Conservation (phyloP, 1,140 invertebrate species). For the Uloborus diversus region DNA sequence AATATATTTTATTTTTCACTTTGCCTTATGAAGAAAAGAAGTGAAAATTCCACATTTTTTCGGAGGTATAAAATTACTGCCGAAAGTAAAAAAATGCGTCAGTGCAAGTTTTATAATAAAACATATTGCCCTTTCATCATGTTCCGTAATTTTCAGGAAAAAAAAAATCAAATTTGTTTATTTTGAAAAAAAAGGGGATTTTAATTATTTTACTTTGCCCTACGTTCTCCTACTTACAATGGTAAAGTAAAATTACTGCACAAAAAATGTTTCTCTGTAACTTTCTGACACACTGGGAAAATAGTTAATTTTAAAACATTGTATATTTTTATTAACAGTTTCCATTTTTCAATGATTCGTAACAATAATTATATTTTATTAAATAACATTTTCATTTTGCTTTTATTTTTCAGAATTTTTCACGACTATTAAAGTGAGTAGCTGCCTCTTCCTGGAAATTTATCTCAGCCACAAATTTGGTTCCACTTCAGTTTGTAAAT, state of each 20-base stretch:
- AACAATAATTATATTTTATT: background rate
- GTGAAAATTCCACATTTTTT: no score
- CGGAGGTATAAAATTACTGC: no score
- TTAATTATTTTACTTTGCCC: no score
- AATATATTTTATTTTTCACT: no score
- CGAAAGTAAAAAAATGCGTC: no score
- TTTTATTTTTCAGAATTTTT: constrained; percentile 13
- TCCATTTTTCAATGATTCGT: background rate
- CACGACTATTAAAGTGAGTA: constrained; percentile 33
- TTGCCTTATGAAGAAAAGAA: no score
- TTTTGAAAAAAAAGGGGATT: no score
- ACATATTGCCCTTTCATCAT: no score
- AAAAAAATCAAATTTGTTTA: no score
- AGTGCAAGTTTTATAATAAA: no score
- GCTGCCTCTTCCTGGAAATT: constrained; percentile 20
- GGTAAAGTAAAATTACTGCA: background rate
- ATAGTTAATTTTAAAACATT: background rate
- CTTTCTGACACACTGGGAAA: background rate
- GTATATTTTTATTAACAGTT: background rate
- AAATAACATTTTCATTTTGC: background rate
- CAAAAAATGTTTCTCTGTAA: background rate
- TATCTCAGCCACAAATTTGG: background rate
- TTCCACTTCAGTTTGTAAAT: background rate
- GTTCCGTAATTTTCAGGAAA: no score
- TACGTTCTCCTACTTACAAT: no score